These are phyloP conservation scores for Spodoptera picta DNA, from an alignment of 2,888 invertebrate genomes.

Conservation along the genomic window DNA sequence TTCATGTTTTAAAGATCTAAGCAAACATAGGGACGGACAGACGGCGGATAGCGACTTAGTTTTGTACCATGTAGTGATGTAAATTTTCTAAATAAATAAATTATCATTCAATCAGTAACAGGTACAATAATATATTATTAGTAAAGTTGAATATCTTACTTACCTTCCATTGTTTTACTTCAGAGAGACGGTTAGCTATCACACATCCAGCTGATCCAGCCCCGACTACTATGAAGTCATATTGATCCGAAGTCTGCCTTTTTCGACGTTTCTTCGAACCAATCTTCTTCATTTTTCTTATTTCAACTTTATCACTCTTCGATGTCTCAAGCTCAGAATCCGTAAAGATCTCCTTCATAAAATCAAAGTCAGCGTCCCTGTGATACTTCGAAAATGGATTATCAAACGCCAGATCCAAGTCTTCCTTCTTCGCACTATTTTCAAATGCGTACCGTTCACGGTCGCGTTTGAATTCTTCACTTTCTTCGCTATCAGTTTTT, in stretches of 20 bases:
- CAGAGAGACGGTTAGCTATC: constrained; percentile 90
- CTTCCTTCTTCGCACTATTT: neutral
- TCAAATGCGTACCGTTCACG: constrained; percentile 11
- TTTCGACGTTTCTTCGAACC: constrained; percentile 62
- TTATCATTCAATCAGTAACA: too few species aligned
- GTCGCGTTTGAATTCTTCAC: neutral
- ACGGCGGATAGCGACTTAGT: too few species aligned
- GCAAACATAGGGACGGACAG: too few species aligned
- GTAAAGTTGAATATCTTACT: constrained; percentile 46
- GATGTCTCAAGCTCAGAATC: constrained; percentile 64
- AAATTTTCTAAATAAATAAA: too few species aligned
- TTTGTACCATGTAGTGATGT: too few species aligned
- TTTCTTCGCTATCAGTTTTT: constrained; percentile 7
- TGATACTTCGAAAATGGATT: constrained; percentile 47
- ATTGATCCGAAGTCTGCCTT: constrained; percentile 74
- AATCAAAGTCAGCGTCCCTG: constrained; percentile 44
- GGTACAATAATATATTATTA: too few species aligned
- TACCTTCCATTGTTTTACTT: constrained; percentile 90
- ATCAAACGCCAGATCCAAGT: constrained; percentile 5
- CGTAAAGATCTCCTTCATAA: constrained; percentile 54
- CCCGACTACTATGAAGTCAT: constrained; percentile 90
- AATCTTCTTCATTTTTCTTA: constrained; percentile 39
- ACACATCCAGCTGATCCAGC: constrained; percentile 92
- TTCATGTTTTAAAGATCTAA: too few species aligned
- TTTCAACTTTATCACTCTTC: constrained; percentile 22